phyloP scores from a whole-genome alignment of 2,888 invertebrate species.

The Biston stratarius region DNA sequence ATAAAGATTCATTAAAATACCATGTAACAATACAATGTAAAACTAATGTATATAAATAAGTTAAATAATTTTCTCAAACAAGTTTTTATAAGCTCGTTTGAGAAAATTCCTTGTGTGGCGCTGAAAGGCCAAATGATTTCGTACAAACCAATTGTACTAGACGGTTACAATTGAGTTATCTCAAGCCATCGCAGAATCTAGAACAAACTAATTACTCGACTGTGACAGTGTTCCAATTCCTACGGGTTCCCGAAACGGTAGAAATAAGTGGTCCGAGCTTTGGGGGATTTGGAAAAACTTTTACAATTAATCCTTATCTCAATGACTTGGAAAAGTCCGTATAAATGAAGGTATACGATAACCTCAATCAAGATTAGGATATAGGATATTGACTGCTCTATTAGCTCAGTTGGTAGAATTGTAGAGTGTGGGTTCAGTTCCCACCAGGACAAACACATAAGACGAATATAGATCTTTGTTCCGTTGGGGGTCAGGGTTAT shows the following conservation, averaged over 20 bases:
- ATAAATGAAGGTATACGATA: constrained; percentile 2
- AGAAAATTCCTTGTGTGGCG: not conserved
- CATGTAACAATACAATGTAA: no score
- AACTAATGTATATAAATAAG: no score
- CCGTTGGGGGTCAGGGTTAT: no score
- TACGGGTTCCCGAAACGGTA: constrained; percentile 4
- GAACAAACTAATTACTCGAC: constrained; percentile 22
- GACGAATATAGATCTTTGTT: no score
- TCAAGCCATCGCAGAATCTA: constrained; percentile 12
- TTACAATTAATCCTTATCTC: constrained; percentile 31
- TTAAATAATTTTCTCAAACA: no score
- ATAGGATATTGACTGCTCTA: no score
- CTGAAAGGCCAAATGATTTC: not conserved
- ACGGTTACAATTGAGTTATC: constrained; percentile 4
- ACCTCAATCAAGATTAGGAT: not conserved
- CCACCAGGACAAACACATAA: no score
- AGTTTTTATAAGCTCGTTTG: no score
- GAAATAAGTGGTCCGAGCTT: constrained; percentile 11
- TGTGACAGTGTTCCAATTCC: constrained; percentile 21
- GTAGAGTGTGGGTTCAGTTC: no score
- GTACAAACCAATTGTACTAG: constrained; percentile 12
- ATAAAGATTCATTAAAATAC: no score
- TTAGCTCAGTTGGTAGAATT: no score
- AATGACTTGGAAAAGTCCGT: constrained; percentile 7
- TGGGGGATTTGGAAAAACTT: constrained; percentile 23